Evolutionary conservation across 2,888 invertebrate species (phyloP), one percentile per base, ranked within the genome.

Genomic region (Drosophila glabriapex): DNA sequence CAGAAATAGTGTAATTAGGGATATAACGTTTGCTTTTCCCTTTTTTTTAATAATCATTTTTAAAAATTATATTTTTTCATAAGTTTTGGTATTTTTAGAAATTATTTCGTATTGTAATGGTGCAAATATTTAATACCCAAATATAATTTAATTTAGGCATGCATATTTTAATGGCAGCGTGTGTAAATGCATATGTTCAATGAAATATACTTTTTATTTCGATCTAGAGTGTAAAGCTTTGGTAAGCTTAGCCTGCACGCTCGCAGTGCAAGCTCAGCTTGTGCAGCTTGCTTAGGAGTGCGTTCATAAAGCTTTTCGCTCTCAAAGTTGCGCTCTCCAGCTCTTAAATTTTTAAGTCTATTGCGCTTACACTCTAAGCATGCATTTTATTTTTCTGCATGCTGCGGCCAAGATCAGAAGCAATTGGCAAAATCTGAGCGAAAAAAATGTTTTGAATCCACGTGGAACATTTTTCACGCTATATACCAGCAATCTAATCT

Each of bases 61-160:
- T 4, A 1, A 41, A 22, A 22, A 22, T 41, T 10, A 1, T 12
- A n/a, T 22, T n/a, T n/a, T 12, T 10, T 4, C 41, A 41, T 12
- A n/a, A n/a, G n/a, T 41, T n/a, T 41, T 41, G 41, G 1, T 10
- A 41, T n/a, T 41, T n/a, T 41, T n/a, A 2, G 35, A 35, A 16
- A 35, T 35, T 5, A 35, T 16, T 35, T 35, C 16, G 4, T 68
- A 82, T 80, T 85, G 74, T 78, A 85, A 80, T 78, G 66, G 65
- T 22, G 52, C 39, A 76, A 78, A 85, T 76, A 76, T 14, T 43
- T 22, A 22, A 22, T 22, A 43, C n/a, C 12, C n/a, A 22, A 22
- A 22, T 6, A 14, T 3, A 43, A 43, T 14, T 43, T 1, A 22
- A 6, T 22, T 6, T 1, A 6, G 43, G 10, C 12, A n/a, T n/a